phyloP scores from a whole-genome alignment of 2,797 vertebrate species.

The Anabacerthia variegaticeps region DNA sequence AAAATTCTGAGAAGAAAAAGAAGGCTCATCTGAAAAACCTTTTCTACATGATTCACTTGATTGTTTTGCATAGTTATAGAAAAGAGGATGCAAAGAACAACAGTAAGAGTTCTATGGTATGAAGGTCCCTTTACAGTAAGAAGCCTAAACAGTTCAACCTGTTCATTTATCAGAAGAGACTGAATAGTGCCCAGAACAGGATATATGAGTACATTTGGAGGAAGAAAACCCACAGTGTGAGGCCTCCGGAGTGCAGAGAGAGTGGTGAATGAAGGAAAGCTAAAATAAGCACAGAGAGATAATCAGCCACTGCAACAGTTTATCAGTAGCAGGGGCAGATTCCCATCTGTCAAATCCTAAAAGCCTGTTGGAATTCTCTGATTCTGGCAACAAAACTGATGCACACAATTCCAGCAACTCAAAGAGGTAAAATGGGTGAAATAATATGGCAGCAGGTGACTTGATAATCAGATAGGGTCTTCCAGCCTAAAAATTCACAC shows the following conservation, averaged over 20 bases:
- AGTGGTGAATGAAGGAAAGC: neutral
- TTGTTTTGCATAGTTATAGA: neutral
- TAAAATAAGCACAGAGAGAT: neutral
- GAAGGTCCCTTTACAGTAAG: neutral
- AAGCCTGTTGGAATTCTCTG: neutral
- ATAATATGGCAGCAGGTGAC: neutral
- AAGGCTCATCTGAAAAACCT: neutral
- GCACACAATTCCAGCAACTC: neutral
- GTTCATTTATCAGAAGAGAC: neutral
- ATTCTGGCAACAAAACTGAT: neutral
- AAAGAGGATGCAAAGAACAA: neutral
- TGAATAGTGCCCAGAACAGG: neutral
- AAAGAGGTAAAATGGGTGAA: neutral
- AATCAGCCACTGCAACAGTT: neutral
- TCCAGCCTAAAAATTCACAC: neutral
- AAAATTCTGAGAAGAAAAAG: neutral
- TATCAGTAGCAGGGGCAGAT: neutral
- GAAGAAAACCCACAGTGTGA: neutral
- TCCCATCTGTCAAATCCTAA: neutral
- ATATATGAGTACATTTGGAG: neutral
- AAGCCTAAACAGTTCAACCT: neutral
- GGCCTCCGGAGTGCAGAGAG: neutral
- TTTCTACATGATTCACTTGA: neutral
- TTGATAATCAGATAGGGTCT: neutral
- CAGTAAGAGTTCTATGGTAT: neutral